Evolutionary conservation across 2,888 invertebrate genomes (phyloP).

Genomic region (Eutolmus rufibarbis): DNA sequence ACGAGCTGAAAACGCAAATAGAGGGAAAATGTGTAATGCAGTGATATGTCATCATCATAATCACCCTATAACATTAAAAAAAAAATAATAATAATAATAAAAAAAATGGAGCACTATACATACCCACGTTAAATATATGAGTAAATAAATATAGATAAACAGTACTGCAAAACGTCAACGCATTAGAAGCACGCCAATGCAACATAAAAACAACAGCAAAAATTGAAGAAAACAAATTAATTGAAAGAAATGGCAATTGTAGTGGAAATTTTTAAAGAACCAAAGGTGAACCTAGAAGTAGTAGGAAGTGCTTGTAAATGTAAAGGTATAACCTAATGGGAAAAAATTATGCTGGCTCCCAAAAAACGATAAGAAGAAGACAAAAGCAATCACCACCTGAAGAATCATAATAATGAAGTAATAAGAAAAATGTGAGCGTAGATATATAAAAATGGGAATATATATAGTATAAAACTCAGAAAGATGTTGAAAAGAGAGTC

Average conservation of each 20-base stretch:
- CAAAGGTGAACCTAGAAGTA: neutral
- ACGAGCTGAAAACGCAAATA: constrained; percentile 94
- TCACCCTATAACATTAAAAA: constrained; percentile 50
- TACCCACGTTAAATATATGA: constrained; percentile 18
- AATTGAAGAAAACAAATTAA: neutral
- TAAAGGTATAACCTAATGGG: neutral
- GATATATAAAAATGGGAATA: neutral
- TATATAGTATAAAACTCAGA: neutral
- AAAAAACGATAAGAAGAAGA: neutral
- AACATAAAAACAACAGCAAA: neutral
- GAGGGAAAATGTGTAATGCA: constrained; percentile 96
- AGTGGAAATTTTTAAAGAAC: neutral
- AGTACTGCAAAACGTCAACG: constrained; percentile 27
- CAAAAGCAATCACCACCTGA: constrained; percentile 15
- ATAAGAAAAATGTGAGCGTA: neutral
- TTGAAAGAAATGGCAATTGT: neutral
- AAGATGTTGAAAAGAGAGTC: neutral
- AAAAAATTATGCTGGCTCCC: neutral
- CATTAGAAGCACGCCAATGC: constrained; percentile 24
- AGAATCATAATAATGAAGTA: neutral
- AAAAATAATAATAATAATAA: neutral
- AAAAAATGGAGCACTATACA: neutral
- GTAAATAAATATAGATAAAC: constrained; percentile 34
- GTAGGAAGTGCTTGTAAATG: constrained; percentile 5
- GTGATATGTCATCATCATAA: constrained; percentile 71